phyloP scores from a whole-genome alignment of 2,113 vertebrate species.

The Emydocephalus ijimae region DNA sequence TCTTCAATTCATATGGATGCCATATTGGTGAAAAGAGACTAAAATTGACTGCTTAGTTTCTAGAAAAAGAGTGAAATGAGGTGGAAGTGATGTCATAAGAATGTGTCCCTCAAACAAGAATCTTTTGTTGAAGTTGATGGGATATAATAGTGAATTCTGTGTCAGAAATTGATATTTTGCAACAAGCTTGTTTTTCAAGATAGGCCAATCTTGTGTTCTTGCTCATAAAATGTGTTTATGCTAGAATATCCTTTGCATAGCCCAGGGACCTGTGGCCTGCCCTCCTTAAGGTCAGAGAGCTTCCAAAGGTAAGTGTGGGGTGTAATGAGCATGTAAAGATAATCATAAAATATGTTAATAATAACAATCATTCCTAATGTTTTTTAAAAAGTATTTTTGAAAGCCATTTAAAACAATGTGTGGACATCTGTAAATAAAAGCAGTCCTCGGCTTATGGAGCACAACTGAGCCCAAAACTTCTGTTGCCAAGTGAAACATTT shows the following conservation, averaged over 20 bases:
- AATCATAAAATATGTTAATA: neutral
- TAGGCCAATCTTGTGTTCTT: neutral
- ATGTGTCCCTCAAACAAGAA: neutral
- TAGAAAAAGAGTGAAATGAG: neutral
- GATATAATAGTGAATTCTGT: neutral
- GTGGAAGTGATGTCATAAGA: neutral
- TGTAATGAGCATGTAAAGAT: neutral
- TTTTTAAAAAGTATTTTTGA: no score
- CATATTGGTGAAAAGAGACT: neutral
- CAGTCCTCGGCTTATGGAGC: neutral
- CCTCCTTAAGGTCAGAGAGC: neutral
- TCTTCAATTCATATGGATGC: neutral
- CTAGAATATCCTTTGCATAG: neutral
- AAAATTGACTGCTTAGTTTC: neutral
- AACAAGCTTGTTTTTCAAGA: neutral
- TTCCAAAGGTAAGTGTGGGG: neutral
- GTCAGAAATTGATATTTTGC: neutral
- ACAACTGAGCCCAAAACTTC: neutral
- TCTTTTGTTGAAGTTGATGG: neutral
- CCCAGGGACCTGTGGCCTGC: neutral
- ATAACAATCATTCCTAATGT: no score
- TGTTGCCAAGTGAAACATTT: neutral
- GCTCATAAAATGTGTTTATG: neutral
- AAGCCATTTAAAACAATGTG: neutral
- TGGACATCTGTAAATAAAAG: neutral